Evolutionary conservation across 1,140 invertebrate genomes (phyloP), one percentile per base, ranked within the genome.

Genomic region (Colletes gigas): DNA sequence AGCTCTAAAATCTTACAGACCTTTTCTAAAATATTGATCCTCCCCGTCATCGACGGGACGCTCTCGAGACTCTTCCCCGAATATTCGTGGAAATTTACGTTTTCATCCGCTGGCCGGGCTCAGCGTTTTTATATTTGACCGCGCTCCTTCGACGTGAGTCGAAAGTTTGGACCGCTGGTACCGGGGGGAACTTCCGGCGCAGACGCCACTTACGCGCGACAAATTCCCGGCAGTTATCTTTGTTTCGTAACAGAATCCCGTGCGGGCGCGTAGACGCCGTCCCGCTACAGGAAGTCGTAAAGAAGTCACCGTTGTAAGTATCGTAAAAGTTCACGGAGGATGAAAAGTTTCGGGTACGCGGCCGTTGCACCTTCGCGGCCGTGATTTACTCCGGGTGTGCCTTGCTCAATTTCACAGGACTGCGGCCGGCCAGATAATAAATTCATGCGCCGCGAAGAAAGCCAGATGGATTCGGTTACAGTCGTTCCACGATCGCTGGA

Each of bases 261-360:
- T 14, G 39, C 63, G 8, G 55, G 67, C 47, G 65, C 59, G 74
- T 65, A 79, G 67, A 74, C 80, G 67, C 59, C 19, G 59, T 57
- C 12, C 30, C 19, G 21, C 71, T 63, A 12, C 54, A 6, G 57
- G 50, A 62, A 54, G 12, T 74, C 60, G 66, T 80, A 82, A 83
- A 79, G 66, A 84, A 84, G 83, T 84, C 83, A 50, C 60, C 60
- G 17, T 21, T 21, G 50, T 71, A 76, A 83, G 81, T 83, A 80
- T 78, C 63, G 76, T 80, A 68, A 83, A 85, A 83, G 72, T 85
- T 83, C 73, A 76, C 67, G 39, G 50, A 50, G 21, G 59, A 62
- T 66, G 50, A 30, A 62, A 85, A 85, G 66, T 85, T 85, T 85
- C 67, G 67, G 63, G 47, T n/a, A 10, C 44, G 15, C 8, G 41